These are phyloP conservation scores for Chironomus striatipennis DNA, from an alignment of 1,140 invertebrate genomes.

Conservation along the genomic window DNA sequence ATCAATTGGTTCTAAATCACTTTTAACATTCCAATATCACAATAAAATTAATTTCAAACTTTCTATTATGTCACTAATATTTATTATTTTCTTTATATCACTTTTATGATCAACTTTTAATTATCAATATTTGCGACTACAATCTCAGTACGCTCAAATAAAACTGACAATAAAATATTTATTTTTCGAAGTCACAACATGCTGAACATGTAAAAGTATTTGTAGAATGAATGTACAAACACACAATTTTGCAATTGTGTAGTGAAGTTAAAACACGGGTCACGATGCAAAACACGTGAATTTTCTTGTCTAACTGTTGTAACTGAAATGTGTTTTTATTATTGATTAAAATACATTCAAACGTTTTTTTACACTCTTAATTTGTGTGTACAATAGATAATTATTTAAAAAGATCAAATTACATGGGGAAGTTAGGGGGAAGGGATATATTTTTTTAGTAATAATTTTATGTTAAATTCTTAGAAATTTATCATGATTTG, in stretches of 20 bases:
- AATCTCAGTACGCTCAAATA: not conserved
- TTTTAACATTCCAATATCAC: not conserved
- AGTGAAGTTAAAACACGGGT: not conserved
- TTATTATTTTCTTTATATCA: not conserved
- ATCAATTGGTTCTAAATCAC: not conserved
- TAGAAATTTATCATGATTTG: too few relatives aligned
- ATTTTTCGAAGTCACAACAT: not conserved
- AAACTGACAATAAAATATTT: not conserved
- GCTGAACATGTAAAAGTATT: not conserved
- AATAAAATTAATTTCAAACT: not conserved
- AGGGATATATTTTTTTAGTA: too few relatives aligned
- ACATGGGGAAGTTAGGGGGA: too few relatives aligned
- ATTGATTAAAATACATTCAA: too few relatives aligned
- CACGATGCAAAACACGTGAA: not conserved
- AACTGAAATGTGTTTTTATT: too few relatives aligned
- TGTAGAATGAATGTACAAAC: not conserved
- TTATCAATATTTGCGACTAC: not conserved
- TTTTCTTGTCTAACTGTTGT: not conserved
- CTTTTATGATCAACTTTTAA: not conserved
- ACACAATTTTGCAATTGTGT: not conserved
- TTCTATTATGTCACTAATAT: not conserved
- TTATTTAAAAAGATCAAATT: too few relatives aligned
- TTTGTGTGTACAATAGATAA: too few relatives aligned
- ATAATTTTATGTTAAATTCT: too few relatives aligned
- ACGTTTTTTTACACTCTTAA: too few relatives aligned